A percentile compares a stretch with the other conserved stretches of the same genome.
These are phyloP conservation scores for Hirtodrosophila cameraria DNA, from an alignment of 2,888 invertebrate genomes.

Conservation along the genomic window DNA sequence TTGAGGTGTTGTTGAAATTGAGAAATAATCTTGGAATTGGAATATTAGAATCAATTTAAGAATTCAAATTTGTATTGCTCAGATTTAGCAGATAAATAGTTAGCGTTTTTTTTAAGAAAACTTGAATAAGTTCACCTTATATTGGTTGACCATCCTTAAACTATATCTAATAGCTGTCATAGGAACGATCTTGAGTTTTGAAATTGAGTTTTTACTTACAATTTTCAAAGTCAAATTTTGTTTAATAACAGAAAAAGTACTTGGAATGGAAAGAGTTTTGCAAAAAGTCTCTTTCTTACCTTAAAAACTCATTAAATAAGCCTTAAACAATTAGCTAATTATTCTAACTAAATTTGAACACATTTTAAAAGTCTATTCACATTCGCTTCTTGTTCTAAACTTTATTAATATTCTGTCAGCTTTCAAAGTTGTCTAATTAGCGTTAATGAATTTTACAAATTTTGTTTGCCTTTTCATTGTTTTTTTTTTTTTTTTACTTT, in stretches of 20 bases:
- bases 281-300: not conserved
- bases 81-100: too few relatives aligned
- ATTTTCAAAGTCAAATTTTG: too few relatives aligned
- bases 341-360: not conserved
- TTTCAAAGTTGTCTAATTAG: slow-evolving; percentile 50
- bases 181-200: too few relatives aligned
- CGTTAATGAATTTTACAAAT: slow-evolving; percentile 46
- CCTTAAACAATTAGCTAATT: not conserved
- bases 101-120: too few relatives aligned
- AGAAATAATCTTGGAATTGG: too few relatives aligned
- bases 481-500: slow-evolving; percentile 17
- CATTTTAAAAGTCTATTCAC: not conserved
- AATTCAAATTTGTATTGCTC: too few relatives aligned
- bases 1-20: not conserved
- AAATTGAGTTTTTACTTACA: too few relatives aligned
- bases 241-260: too few relatives aligned
- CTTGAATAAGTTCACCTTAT: too few relatives aligned
- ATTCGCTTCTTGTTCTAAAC: slow-evolving; percentile 1
- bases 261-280: too few relatives aligned
- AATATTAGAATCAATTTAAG: not conserved
- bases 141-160: too few relatives aligned
- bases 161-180: too few relatives aligned
- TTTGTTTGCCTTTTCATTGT: slow-evolving; percentile 42
- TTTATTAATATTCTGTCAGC: slow-evolving; percentile 18
- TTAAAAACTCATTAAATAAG: slow-evolving; percentile 14